Evolutionary conservation across 2,797 vertebrate genomes (phyloP), one percentile per base, ranked within the genome.

Genomic region (Mallotus villosus): DNA sequence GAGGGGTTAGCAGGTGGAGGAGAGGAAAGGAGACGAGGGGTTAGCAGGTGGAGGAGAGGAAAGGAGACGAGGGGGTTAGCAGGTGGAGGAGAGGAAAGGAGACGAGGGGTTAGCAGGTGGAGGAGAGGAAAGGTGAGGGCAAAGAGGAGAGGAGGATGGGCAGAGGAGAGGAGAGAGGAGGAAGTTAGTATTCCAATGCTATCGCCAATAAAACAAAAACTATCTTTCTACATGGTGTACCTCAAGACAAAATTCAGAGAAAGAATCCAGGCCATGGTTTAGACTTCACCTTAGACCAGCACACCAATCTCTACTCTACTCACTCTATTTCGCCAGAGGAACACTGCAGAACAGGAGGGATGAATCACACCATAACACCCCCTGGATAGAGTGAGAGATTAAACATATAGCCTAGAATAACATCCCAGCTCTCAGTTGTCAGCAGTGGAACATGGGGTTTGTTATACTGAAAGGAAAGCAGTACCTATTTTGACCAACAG

Each of bases 141-240:
- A 88, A 84, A 91, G 81, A 90, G 86, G 88, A 89, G 90, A 75
- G 89, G 89, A 82, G 80, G 80, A 85, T 82, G 91, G 89, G 87
- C 81, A 17, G 49, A 51, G 49, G 49, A 51, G 49, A 16, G 7
- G 91, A 81, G 77, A 77, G 81, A 83, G 89, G 83, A 86, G 89
- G 89, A 91, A 1, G 51, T 55, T n/a, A 19, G 9, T 46, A 46
- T 46, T 46, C 11, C 37, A 41, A 12, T 41, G 5, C 37, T 41
- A 41, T 41, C 37, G 11, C 14, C 14, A 11, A 9, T 12, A 12
- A 11, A 41, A n/a, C n/a, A 41, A 41, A 41, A 41, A 41, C 37
- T 0, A 12, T 41, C 41, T 14, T 14, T 55, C 51, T n/a, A 55
- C 17, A 6, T n/a, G 17, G 51, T 55, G 5, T 55, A 55, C 51